phyloP scores from a whole-genome alignment of 2,113 vertebrate genomes.

The Gambusia holbrooki region DNA sequence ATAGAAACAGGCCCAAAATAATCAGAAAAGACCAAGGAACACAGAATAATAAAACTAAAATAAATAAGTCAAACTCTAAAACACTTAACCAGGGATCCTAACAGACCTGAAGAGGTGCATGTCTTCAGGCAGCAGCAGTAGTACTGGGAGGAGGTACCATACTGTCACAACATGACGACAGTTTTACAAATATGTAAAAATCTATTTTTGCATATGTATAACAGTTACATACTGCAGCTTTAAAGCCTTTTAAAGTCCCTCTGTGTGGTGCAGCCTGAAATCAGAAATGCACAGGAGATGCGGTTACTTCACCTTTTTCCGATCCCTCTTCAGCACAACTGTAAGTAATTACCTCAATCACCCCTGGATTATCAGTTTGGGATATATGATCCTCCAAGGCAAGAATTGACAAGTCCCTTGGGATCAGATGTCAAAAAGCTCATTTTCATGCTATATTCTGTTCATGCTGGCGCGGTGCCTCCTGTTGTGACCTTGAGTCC shows the following conservation, averaged over 20 bases:
- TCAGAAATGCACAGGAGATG: constrained; percentile 63
- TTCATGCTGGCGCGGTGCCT: constrained; percentile 34
- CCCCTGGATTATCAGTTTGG: constrained; percentile 64
- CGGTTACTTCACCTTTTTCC: constrained; percentile 51
- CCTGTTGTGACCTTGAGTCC: constrained; percentile 32
- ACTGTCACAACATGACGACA: too few relatives aligned
- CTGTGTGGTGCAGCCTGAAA: constrained; percentile 49
- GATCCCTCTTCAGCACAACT: constrained; percentile 64
- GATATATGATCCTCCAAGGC: constrained; percentile 50
- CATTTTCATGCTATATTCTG: constrained; percentile 21
- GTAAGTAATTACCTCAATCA: constrained; percentile 75
- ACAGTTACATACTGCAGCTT: background rate
- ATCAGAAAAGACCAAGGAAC: too few relatives aligned
- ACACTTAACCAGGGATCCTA: too few relatives aligned
- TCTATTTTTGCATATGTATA: too few relatives aligned
- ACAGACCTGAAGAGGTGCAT: too few relatives aligned
- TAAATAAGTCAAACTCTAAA: too few relatives aligned
- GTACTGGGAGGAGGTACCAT: too few relatives aligned
- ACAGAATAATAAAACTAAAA: too few relatives aligned
- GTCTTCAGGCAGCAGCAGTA: too few relatives aligned
- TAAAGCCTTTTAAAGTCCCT: constrained; percentile 24
- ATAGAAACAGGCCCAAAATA: too few relatives aligned
- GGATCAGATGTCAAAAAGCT: constrained; percentile 45
- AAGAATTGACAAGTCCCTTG: constrained; percentile 45
- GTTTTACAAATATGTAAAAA: too few relatives aligned